These are phyloP conservation scores for Orthosia cruda DNA, from an alignment of 2,888 invertebrate species.

Conservation along the genomic window DNA sequence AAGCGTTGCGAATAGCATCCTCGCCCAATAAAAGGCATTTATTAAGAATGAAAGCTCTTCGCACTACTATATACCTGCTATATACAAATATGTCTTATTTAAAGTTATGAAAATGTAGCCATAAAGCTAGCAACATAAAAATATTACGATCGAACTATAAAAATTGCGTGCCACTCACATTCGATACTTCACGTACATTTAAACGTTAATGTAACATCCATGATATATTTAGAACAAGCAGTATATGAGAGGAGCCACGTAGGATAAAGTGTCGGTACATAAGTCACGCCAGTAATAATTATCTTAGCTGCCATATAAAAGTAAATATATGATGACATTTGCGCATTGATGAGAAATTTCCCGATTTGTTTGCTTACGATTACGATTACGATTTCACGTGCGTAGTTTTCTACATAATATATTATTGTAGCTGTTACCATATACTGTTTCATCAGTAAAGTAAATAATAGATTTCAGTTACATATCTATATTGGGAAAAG, in stretches of 20 bases:
- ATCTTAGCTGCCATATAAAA: background rate
- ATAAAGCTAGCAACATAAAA: conserved; percentile 80
- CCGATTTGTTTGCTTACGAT: background rate
- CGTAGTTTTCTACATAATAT: conserved; percentile 3
- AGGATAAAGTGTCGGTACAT: conserved; percentile 7
- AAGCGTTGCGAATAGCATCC: conserved; percentile 51
- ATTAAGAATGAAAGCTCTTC: conserved; percentile 52
- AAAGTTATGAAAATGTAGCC: conserved; percentile 73
- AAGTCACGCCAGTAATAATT: conserved; percentile 10
- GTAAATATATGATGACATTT: conserved; percentile 7
- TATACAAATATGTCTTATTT: conserved; percentile 71
- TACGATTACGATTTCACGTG: background rate
- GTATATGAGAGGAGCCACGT: conserved; percentile 24
- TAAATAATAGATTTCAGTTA: conserved; percentile 11
- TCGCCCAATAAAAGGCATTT: conserved; percentile 55
- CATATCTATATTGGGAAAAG: conserved; percentile 29
- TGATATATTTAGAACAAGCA: conserved; percentile 68
- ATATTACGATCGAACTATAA: conserved; percentile 82
- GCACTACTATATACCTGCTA: conserved; percentile 25
- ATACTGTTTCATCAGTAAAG: conserved; percentile 34
- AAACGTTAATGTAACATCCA: conserved; percentile 69
- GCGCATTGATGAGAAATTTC: conserved; percentile 7
- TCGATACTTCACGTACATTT: conserved; percentile 73
- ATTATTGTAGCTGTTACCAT: conserved; percentile 11
- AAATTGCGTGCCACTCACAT: conserved; percentile 77